Percentiles rank a stretch among this genome's conserved stretches.
Conservation (phyloP, 2,888 invertebrate genomes). For the Agrilus mali region DNA sequence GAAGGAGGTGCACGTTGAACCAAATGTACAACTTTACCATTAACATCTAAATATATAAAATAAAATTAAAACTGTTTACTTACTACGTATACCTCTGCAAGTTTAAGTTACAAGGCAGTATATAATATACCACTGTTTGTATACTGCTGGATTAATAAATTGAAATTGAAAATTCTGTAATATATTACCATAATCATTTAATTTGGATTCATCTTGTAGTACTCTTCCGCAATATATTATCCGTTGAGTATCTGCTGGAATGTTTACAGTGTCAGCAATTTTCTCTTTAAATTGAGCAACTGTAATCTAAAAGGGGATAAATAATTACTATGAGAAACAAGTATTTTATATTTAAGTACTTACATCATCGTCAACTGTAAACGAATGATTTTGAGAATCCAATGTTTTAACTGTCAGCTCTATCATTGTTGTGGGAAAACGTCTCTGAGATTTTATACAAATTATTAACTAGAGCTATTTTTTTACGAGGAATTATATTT, state of each 20-base stretch:
- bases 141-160: too few species aligned
- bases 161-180: too few species aligned
- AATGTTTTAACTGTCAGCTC: conserved; percentile 80
- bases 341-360: conserved; percentile 43
- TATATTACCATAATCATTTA: conserved; percentile 68
- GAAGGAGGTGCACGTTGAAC: conserved; percentile 76
- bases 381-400: conserved; percentile 75
- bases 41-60: conserved; percentile 49
- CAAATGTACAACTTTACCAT: conserved; percentile 86
- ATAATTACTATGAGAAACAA: conserved; percentile 22
- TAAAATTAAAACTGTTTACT: neutral
- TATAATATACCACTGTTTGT: too few species aligned
- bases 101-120: too few species aligned
- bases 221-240: conserved; percentile 93
- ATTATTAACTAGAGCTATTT: too few species aligned
- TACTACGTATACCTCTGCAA: too few species aligned
- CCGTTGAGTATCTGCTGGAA: conserved; percentile 72
- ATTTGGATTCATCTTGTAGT: conserved; percentile 72
- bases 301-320: conserved; percentile 47
- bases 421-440: conserved; percentile 38
- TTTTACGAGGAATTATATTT: too few species aligned
- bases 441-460: too few species aligned
- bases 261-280: conserved; percentile 63
- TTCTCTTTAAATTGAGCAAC: conserved; percentile 70
- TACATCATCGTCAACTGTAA: conserved; percentile 75